phyloP scores from a whole-genome alignment of 2,113 vertebrate species.

The Burhinus bistriatus region DNA sequence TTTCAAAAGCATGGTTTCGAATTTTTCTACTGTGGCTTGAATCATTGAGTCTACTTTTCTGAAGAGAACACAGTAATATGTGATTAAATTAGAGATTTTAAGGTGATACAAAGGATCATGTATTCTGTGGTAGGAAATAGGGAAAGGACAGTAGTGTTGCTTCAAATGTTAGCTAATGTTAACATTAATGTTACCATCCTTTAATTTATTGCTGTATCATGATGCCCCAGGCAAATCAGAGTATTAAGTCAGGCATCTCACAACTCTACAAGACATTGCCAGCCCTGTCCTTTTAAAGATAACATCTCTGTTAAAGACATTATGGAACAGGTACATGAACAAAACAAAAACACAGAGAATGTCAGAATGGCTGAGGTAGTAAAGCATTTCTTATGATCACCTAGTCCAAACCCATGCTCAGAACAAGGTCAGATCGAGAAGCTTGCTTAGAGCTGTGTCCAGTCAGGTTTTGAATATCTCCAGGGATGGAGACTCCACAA shows the following conservation, averaged over 20 bases:
- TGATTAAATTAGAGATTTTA: neutral
- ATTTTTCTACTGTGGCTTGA: neutral
- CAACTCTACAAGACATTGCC: neutral
- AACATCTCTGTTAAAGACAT: neutral
- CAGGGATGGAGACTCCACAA: neutral
- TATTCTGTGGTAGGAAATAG: neutral
- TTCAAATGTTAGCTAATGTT: neutral
- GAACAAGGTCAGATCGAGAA: neutral
- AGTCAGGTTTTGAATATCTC: neutral
- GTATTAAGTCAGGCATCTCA: neutral
- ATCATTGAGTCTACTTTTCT: neutral
- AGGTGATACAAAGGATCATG: neutral
- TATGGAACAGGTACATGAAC: neutral
- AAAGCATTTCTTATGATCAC: neutral
- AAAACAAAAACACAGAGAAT: neutral
- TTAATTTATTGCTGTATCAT: neutral
- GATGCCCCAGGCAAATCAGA: neutral
- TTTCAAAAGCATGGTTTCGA: neutral
- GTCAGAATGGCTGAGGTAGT: neutral
- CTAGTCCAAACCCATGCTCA: neutral
- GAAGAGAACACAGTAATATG: neutral
- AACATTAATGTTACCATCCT: neutral
- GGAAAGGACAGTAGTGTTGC: neutral
- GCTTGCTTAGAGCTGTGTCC: neutral
- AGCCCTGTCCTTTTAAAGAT: neutral